Base-by-base conservation (phyloP, 2,888 invertebrate species). In the Pheosia tremula region DNA sequence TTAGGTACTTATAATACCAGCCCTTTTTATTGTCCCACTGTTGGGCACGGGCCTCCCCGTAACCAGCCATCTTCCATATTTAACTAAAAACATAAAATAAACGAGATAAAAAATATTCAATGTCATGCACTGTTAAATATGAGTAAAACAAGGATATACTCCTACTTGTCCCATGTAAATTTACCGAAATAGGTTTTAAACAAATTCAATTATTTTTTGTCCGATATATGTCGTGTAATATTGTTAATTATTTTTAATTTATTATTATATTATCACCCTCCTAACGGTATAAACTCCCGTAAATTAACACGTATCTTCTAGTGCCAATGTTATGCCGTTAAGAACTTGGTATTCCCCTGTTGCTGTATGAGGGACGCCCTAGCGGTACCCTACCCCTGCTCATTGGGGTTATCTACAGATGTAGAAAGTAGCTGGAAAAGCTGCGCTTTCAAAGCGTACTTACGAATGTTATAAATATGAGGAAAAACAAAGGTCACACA, bases 241-340 rank as follows among this genome's bases (percentile, higher is more conserved):
- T 49, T 62, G 58, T 60, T 68, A 72, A 65, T 57, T 66, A 68
- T 72, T 64, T 49, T 59, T 60, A 69, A 72, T 66, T 57, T 66
- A 68, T 72, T 64, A 52, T 59, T 62, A 62, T 64, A 52, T 59
- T 62, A 62, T 68, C 62, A 66, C 65, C 65, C 77, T 24, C 75
- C 71, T 60, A 58, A 75, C 78, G 78, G 71, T 80, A 82, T 77
- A 78, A 36, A 75, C 73, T 76, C 71, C 74, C 65, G 75, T 66
- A 76, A 72, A 75, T 69, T 64, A 69, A 80, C 75, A 77, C 83
- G 80, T 85, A 81, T 86, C 83, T 83, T 77, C 64, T 9, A 71
- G 76, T 78, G 80, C 78, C 75, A 78, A 80, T 80, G 84, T 75
- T 67, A 67, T 77, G 73, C 77, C 71, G 67, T 65, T 69, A 70